phyloP scores from a whole-genome alignment of 2,888 invertebrate species.

The Muschampia staudingeri region DNA sequence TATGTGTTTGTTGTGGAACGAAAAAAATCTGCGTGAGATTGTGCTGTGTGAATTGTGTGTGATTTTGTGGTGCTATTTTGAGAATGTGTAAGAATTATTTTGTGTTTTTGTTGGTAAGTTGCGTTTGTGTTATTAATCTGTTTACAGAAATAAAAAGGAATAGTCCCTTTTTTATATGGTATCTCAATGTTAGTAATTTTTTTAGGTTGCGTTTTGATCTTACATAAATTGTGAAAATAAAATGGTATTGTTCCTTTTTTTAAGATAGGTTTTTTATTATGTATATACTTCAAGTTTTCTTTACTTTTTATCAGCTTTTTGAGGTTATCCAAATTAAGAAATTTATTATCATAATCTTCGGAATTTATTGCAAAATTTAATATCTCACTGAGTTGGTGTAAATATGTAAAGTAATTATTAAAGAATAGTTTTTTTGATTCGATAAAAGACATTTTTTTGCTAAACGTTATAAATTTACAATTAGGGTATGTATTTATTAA shows the following conservation, averaged over 20 bases:
- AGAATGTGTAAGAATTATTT: neutral
- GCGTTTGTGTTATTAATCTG: neutral
- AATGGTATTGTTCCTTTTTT: too few species aligned
- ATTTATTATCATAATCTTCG: conserved; percentile 18
- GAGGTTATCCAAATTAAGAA: neutral
- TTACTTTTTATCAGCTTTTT: neutral
- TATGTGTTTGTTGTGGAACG: neutral
- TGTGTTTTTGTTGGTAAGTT: neutral
- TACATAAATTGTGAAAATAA: too few species aligned
- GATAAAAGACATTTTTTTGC: neutral
- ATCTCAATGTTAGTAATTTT: neutral
- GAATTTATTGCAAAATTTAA: conserved; percentile 24
- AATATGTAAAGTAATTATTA: neutral
- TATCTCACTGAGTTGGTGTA: neutral
- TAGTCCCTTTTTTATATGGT: neutral
- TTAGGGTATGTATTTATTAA: conserved; percentile 19
- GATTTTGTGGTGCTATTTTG: neutral
- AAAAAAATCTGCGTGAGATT: conserved; percentile 25
- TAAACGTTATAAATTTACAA: conserved; percentile 17
- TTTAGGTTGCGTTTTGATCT: neutral
- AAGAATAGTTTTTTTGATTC: neutral
- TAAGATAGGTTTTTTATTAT: neutral
- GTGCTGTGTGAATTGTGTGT: neutral
- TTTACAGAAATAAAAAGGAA: neutral
- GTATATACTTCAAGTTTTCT: neutral